Percentiles rank a stretch among this genome's conserved stretches.
Evolutionary conservation across 2,113 vertebrate genomes (phyloP).

Genomic region (Poicephalus meyeri): DNA sequence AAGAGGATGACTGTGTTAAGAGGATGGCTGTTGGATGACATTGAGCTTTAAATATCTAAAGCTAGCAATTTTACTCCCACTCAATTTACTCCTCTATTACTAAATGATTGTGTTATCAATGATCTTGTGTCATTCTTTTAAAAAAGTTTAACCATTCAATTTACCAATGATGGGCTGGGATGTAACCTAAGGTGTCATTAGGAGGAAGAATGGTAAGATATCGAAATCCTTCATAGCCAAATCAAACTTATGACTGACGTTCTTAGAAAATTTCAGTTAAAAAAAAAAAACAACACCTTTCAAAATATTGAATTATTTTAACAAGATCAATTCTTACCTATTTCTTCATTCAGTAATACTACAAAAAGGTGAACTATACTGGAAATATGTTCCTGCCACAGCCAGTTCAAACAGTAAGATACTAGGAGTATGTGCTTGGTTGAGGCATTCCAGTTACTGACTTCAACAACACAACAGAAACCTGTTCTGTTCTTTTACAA

Average conservation of each 20-base stretch:
- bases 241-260: neutral
- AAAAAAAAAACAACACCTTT: neutral
- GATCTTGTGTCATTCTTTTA: neutral
- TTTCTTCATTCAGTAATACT: neutral
- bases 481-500: neutral
- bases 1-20: neutral
- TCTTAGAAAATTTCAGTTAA: neutral
- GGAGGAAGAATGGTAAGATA: neutral
- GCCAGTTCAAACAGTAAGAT: neutral
- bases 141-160: neutral
- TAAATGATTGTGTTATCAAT: neutral
- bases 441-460: neutral
- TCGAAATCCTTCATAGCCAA: neutral
- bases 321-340: neutral
- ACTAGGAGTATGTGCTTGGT: neutral
- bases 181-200: neutral
- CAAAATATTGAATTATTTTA: neutral
- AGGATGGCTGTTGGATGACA: neutral
- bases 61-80: neutral
- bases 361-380: neutral
- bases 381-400: neutral
- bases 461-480: neutral
- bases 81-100: neutral
- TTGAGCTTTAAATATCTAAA: neutral
- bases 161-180: neutral